Evolutionary conservation across 1,140 invertebrate genomes (phyloP), one percentile per base, ranked within the genome.

Genomic region (Camponotus vicinus): DNA sequence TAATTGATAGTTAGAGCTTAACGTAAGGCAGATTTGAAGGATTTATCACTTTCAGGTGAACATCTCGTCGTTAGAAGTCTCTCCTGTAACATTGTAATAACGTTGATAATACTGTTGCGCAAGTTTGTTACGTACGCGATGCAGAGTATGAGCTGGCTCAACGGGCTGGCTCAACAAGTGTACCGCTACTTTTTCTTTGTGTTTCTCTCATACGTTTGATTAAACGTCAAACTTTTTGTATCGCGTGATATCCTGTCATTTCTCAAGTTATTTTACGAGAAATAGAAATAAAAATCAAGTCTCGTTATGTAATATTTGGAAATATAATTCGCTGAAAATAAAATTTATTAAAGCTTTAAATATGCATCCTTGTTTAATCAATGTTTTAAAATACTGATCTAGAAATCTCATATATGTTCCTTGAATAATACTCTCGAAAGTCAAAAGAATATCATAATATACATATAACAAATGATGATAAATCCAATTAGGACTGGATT

Each of bases 181-280:
- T 49, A 86, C 21, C 37, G 42, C 18, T 21, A 70, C 21, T 82
- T 45, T 86, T 66, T 37, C 27, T 79, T 70, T 79, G 55, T 86
- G 15, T 18, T 15, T 52, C n/a, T 13, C 18, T 42, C 13, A 4
- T 8, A 49, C 9, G 6, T 13, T 13, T 9, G 84, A 61, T 86
- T 66, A 83, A 83, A 85, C 34, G 15, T 7, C 55, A 77, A 85
- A 67, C n/a, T 78, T 77, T 78, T 79, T 11, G 18, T 80, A 63
- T 85, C 13, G 37, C 32, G n/a, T 34, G 11, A 76, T 77, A 11
- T 52, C 21, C 15, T 37, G n/a, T 34, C 8, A 0, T 85, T 69
- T 75, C 4, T 37, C 69, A 15, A 52, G 13, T 52, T n/a, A 11
- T 49, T 78, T 78, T 34, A 34, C 7, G 7, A n/a, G 27, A 34